Base-by-base conservation (phyloP, 2,888 invertebrate species). In the Heliothis peltigera region DNA sequence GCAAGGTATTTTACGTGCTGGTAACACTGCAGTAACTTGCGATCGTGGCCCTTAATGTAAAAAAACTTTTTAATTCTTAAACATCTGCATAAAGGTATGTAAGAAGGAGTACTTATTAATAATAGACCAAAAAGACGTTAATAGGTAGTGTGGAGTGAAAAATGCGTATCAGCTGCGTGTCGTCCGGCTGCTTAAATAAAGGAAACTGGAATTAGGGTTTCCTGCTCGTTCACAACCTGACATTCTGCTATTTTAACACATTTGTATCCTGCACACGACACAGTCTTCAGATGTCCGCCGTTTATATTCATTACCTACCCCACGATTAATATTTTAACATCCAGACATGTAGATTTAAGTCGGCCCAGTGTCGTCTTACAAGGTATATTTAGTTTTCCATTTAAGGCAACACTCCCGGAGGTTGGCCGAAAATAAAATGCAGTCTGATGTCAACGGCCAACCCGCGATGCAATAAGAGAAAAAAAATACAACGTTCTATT, bases 361-460 rank as follows among this genome's bases (percentile, higher is more conserved):
- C 73, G 61, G 63, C 47, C 57, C 70, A 55, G 76, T 81, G 77
- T 87, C 84, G 71, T 74, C 79, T 89, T 85, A 84, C 87, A 79
- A 69, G 80, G 82, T 85, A 85, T 79, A 81, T 82, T 81, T 85
- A 86, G 83, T 81, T 76, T 78, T 73, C 87, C 86, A 82, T 85
- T 90, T 89, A 91, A 89, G 90, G 92, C 85, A 88, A 88, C 91
- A 86, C 91, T 86, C 88, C 85, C 88, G 91, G 89, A 86, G 91
- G 86, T 87, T 87, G 88, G 86, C 90, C 91, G 84, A 91, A 93
- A 93, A 94, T 94, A 93, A 87, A 82, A 88, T 91, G 91, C 92
- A 90, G 85, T 83, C 83, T 75, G 87, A 91, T 91, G 93, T 91
- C 92, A 91, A 90, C 91, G 93, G 85, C 91, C 94, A 89, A 77